Evolutionary conservation across 2,888 invertebrate genomes (phyloP).

Genomic region (Drosophila demipolita): DNA sequence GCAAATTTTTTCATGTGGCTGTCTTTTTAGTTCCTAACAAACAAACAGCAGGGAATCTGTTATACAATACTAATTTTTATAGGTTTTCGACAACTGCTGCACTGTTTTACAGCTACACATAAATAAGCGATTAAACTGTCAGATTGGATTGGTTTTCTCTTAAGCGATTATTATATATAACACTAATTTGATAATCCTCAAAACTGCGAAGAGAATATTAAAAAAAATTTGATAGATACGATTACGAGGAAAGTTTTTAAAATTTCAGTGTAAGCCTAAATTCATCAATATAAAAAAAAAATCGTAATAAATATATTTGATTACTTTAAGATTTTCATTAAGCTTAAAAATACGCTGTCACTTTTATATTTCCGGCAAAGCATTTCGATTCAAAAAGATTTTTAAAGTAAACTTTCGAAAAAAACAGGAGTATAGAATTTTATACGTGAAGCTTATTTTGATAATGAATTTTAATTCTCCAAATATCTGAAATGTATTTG

Average conservation of each 20-base stretch:
- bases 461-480: slow-evolving; percentile 27
- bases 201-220: background rate
- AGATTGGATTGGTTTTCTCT: background rate
- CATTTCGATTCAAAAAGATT: background rate
- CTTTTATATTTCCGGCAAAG: background rate
- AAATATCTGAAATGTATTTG: slow-evolving; percentile 31
- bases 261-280: background rate
- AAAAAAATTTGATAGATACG: background rate
- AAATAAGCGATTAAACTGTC: slow-evolving; percentile 43
- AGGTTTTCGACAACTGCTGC: slow-evolving; percentile 10
- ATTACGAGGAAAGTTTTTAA: background rate
- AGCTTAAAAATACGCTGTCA: background rate
- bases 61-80: slow-evolving; percentile 30
- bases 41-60: slow-evolving; percentile 17
- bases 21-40: slow-evolving; percentile 44
- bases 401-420: background rate
- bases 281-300: background rate
- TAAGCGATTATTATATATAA: slow-evolving; percentile 16
- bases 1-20: slow-evolving; percentile 32
- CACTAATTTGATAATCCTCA: background rate
- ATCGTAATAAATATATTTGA: background rate
- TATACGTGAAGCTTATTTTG: slow-evolving; percentile 9
- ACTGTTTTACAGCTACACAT: slow-evolving; percentile 29
- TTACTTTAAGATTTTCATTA: background rate
- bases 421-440: background rate